These are phyloP conservation scores for Mamestra configurata DNA, from an alignment of 1,140 invertebrate species.

Conservation along the genomic window DNA sequence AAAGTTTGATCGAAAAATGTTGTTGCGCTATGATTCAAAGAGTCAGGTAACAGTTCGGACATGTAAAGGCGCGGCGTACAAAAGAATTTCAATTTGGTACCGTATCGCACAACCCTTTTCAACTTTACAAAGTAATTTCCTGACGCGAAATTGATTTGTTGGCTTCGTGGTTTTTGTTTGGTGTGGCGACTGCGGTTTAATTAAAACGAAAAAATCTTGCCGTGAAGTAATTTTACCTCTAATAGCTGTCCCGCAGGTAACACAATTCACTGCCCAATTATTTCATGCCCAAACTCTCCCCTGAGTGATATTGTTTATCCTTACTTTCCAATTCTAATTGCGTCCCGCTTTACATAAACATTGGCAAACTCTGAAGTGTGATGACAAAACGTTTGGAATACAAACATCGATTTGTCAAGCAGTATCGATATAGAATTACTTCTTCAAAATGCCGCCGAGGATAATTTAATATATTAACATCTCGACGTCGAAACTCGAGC, in stretches of 20 bases:
- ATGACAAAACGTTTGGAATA: conserved; percentile 45
- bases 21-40: conserved; percentile 70
- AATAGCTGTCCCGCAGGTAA: conserved; percentile 40
- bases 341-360: conserved; percentile 44
- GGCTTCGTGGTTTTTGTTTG: conserved; percentile 82
- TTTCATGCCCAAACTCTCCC: conserved; percentile 8
- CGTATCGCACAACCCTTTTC: conserved; percentile 83
- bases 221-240: conserved; percentile 48
- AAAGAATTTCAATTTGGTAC: conserved; percentile 86
- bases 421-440: conserved; percentile 68
- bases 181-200: conserved; percentile 78
- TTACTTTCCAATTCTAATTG: conserved; percentile 25
- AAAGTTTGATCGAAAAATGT: conserved; percentile 68
- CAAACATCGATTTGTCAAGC: conserved; percentile 48
- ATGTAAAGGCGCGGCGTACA: conserved; percentile 78
- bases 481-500: conserved; percentile 69
- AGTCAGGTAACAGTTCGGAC: conserved; percentile 77
- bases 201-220: conserved; percentile 72
- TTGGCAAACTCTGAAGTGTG: conserved; percentile 33
- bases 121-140: conserved; percentile 84
- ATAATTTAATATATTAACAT: conserved; percentile 83
- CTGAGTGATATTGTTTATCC: conserved; percentile 3
- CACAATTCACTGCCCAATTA: conserved; percentile 20
- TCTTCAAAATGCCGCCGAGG: conserved; percentile 64
- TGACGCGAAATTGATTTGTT: conserved; percentile 86